phyloP scores from a whole-genome alignment of 2,888 invertebrate species.

The Unio delphinus region DNA sequence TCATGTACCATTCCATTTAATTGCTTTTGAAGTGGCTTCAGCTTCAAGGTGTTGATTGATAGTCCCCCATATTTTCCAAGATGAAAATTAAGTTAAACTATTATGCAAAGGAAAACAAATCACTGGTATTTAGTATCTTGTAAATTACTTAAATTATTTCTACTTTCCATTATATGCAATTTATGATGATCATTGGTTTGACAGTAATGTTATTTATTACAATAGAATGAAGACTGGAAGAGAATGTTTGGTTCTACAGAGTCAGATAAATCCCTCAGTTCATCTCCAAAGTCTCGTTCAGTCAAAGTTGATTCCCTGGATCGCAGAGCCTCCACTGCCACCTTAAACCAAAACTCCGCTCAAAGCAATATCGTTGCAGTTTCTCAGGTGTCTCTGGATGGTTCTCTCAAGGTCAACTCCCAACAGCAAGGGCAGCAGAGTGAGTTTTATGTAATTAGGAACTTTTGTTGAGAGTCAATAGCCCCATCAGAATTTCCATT shows the following conservation, averaged over 20 bases:
- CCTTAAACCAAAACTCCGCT: conserved; percentile 38
- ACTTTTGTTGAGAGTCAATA: too few relatives aligned
- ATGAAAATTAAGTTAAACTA: too few relatives aligned
- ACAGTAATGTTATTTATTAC: background rate
- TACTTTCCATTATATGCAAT: too few relatives aligned
- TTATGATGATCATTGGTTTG: background rate
- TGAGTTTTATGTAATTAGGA: conserved; percentile 14
- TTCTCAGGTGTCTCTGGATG: conserved; percentile 36
- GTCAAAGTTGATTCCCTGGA: conserved; percentile 27
- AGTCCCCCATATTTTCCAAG: too few relatives aligned
- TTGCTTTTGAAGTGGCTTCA: too few relatives aligned
- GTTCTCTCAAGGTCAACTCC: conserved; percentile 28
- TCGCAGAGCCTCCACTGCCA: conserved; percentile 22
- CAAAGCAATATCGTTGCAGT: conserved; percentile 48
- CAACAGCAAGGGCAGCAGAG: conserved; percentile 35
- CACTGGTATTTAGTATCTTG: too few relatives aligned
- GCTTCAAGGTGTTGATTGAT: too few relatives aligned
- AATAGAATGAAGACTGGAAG: conserved; percentile 87
- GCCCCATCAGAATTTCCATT: too few relatives aligned
- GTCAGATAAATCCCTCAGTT: conserved; percentile 43
- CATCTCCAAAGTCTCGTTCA: conserved; percentile 40
- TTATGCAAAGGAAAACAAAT: too few relatives aligned
- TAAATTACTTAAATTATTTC: too few relatives aligned
- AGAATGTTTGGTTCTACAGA: conserved; percentile 82
- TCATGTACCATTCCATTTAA: too few relatives aligned